Percentiles rank a stretch among this genome's conserved stretches.
Conservation (phyloP, 37 sponge, comb jelly and placozoan genomes). For the Cladorhizidae sp. region DNA sequence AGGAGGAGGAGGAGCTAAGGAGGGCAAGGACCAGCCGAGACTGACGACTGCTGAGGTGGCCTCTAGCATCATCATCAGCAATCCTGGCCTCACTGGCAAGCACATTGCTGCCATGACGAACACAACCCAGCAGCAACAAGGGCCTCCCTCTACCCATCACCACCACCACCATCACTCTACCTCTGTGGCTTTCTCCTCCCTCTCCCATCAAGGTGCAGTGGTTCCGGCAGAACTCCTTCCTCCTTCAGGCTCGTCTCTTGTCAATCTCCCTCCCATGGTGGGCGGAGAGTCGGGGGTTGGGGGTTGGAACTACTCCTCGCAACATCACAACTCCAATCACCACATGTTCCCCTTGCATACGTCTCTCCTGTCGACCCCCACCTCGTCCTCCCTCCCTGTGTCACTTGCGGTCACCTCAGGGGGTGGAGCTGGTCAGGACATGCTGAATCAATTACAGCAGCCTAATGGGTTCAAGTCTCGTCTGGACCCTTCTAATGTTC, state of each 20-base stretch:
- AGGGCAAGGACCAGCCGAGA: neutral
- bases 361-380: neutral
- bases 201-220: neutral
- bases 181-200: neutral
- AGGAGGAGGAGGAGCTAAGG: conserved; percentile 4
- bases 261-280: neutral
- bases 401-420: neutral
- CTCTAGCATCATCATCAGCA: conserved; percentile 47
- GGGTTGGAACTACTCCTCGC: neutral
- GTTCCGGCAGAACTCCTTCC: neutral
- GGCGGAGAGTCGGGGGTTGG: neutral
- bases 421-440: neutral
- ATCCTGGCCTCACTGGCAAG: conserved; percentile 44
- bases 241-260: neutral
- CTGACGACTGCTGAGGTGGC: conserved; percentile 14
- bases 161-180: too few relatives aligned
- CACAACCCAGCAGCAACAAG: conserved; percentile 1
- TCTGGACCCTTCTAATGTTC: neutral
- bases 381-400: neutral
- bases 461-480: conserved; percentile 12
- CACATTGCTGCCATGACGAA: conserved; percentile 58
- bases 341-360: neutral
- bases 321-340: conserved; percentile 17
- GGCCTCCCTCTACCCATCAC: neutral
- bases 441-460: neutral